phyloP scores from a whole-genome alignment of 2,888 invertebrate genomes.

The Synergus laeviventris region DNA sequence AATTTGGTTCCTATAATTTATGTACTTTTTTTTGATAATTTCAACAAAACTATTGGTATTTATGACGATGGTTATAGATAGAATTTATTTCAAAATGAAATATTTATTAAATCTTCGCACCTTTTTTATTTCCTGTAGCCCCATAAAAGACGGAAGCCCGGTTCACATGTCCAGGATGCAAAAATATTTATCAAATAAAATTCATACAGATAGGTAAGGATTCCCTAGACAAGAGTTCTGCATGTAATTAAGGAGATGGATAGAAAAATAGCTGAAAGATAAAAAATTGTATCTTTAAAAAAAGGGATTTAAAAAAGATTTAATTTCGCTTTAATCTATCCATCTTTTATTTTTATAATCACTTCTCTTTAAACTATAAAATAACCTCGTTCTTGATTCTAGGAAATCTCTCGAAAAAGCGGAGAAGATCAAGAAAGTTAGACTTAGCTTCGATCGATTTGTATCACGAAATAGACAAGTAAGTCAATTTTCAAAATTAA shows the following conservation, averaged over 20 bases:
- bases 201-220: slow-evolving; percentile 64
- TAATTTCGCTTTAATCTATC: background rate
- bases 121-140: slow-evolving; percentile 54
- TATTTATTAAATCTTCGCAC: slow-evolving; percentile 9
- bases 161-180: slow-evolving; percentile 60
- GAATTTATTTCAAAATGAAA: background rate
- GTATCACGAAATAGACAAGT: slow-evolving; percentile 64
- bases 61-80: background rate
- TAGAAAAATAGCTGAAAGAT: slow-evolving; percentile 17
- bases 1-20: no score
- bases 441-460: slow-evolving; percentile 71
- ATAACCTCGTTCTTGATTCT: slow-evolving; percentile 42
- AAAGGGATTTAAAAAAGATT: background rate
- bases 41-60: background rate
- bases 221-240: slow-evolving; percentile 34
- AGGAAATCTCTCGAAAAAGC: slow-evolving; percentile 64
- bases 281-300: slow-evolving; percentile 8
- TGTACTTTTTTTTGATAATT: no score
- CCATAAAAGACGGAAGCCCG: slow-evolving; percentile 63
- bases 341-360: background rate
- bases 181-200: slow-evolving; percentile 62
- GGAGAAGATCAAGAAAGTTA: slow-evolving; percentile 69
- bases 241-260: slow-evolving; percentile 5
- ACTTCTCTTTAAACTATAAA: background rate
- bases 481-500: slow-evolving; percentile 27